Evolutionary conservation across 1,140 invertebrate genomes (phyloP), one percentile per base, ranked within the genome.

Genomic region (Parasteatoda tepidariorum): DNA sequence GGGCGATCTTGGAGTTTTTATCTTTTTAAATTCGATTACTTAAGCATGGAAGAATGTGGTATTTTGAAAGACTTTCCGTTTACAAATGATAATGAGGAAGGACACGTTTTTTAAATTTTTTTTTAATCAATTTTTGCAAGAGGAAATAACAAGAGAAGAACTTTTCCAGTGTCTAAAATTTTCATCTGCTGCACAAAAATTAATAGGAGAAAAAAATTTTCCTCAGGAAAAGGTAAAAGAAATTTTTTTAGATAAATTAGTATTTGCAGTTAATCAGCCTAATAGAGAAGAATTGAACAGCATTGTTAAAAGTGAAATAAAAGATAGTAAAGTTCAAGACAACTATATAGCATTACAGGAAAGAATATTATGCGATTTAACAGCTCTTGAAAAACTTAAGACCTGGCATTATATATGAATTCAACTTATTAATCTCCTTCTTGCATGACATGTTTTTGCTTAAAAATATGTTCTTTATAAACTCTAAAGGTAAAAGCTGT

Each of bases 41-140:
- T 74, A 57, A 61, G 61, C 61, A 34, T 34, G 30, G 54, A 74
- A 26, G 71, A 74, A 59, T 34, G 71, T n/a, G 13, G 9, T 26
- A 74, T 74, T 61, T 59, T 74, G 61, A 74, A 74, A 74, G 55
- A 74, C 54, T 74, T 74, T 74, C 34, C n/a, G 57, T 74, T 57
- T 61, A 74, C 55, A 61, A 33, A 61, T 59, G 54, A 74, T 30
- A 22, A 74, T 38, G 22, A 13, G 18, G 0, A 74, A 74, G 3
- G 55, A 15, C 0, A n/a, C 2, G 54, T 0, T 57, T 61, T 74
- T 74, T 74, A 70, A 70, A 70, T 70, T 28, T 13, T 70, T 70
- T 54, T 70, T 70, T 38, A n/a, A 74, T 61, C 71, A 31, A 7
- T 73, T 73, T 57, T 73, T 33, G 70, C 41, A 55, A 59, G 54